Evolutionary conservation across 92 coral and sea anemone genomes (phyloP).

Genomic region (Meandrina meandrites): DNA sequence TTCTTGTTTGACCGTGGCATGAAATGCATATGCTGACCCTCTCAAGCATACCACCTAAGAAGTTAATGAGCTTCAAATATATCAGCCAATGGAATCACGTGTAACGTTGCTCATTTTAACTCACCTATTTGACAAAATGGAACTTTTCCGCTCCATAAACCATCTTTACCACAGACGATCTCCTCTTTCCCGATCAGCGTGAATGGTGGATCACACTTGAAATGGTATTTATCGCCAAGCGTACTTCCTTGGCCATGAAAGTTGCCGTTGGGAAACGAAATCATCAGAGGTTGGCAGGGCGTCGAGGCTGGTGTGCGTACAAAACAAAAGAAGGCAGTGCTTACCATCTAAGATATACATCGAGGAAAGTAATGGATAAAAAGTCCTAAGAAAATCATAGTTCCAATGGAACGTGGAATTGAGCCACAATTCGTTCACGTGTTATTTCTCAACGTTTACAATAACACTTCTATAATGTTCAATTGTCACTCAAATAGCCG

Average conservation of each 20-base stretch:
- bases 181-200: constrained; percentile 11
- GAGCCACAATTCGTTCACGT: no score
- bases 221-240: constrained; percentile 29
- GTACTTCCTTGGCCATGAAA: constrained; percentile 16
- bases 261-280: constrained; percentile 14
- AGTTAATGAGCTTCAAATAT: neutral
- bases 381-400: no score
- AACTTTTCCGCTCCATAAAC: constrained; percentile 30
- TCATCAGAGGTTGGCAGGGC: neutral
- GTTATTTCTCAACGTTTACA: no score
- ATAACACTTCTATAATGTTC: no score
- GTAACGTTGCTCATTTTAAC: neutral
- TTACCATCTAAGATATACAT: neutral
- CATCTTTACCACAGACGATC: constrained; percentile 29
- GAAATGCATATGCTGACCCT: no score
- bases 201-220: constrained; percentile 15
- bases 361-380: no score
- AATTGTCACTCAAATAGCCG: no score
- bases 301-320: neutral
- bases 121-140: constrained; percentile 31
- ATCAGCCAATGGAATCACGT: neutral
- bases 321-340: neutral
- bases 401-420: no score
- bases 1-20: no score
- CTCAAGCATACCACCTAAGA: neutral